phyloP scores from a whole-genome alignment of 2,797 vertebrate genomes.

The Dryobates pubescens region DNA sequence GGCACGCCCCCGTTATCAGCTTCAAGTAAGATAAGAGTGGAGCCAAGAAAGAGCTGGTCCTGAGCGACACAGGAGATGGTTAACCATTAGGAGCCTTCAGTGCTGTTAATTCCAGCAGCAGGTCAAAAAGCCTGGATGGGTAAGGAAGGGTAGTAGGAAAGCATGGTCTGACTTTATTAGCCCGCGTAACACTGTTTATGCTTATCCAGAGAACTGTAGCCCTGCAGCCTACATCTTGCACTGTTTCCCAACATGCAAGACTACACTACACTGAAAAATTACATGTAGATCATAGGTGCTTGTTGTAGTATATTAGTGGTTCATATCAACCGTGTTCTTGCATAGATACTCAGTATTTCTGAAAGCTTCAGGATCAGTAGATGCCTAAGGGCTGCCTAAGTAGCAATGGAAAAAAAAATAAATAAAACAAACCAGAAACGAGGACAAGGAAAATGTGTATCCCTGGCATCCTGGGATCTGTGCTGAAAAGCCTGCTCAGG shows the following conservation, averaged over 20 bases:
- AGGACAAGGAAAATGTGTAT: not conserved
- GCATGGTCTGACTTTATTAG: not conserved
- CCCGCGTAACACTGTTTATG: not conserved
- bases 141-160: not conserved
- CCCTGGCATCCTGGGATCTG: not conserved
- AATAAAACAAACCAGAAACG: too few species aligned
- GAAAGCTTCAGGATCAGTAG: not conserved
- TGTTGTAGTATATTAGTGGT: accelerated
- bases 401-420: not conserved
- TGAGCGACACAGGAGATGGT: not conserved
- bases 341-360: not conserved
- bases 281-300: accelerated
- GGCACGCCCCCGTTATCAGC: slow-evolving; percentile 43
- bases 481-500: not conserved
- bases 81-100: not conserved
- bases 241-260: not conserved
- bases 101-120: not conserved
- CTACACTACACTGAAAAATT: not conserved
- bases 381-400: not conserved
- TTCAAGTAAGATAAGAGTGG: slow-evolving; percentile 70
- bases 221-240: not conserved
- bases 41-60: not conserved
- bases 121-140: not conserved
- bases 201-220: not conserved
- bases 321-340: not conserved